phyloP scores from a whole-genome alignment of 2,797 vertebrate genomes.

The Onychomys leucogaster region DNA sequence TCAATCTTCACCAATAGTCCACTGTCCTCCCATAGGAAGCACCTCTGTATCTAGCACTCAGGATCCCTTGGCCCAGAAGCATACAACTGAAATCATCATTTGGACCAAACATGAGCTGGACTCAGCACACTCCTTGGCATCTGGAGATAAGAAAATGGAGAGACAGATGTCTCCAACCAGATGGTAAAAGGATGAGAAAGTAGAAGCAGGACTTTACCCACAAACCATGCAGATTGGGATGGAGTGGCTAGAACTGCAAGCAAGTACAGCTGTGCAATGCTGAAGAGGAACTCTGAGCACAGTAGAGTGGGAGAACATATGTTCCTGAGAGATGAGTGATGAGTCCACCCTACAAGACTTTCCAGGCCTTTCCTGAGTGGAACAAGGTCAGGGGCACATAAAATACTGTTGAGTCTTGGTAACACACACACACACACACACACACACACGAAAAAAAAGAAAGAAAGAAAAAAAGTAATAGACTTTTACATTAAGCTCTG shows the following conservation, averaged over 20 bases:
- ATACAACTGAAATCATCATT: background rate
- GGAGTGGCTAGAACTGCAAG: background rate
- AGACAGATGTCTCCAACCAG: background rate
- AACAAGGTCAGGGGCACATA: background rate
- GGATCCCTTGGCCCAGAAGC: background rate
- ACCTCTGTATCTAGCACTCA: background rate
- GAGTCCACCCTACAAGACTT: background rate
- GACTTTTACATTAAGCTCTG: background rate
- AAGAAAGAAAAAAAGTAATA: too few species aligned
- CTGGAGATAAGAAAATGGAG: background rate
- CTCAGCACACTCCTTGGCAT: background rate
- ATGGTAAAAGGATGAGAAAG: background rate
- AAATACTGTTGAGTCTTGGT: background rate
- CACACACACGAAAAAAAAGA: too few species aligned
- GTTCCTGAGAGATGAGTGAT: background rate
- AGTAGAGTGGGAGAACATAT: background rate
- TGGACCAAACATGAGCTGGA: background rate
- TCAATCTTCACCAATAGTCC: background rate
- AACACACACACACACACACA: too few species aligned
- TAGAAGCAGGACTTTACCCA: background rate
- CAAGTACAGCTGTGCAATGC: background rate
- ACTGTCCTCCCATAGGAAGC: background rate
- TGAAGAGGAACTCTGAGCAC: background rate
- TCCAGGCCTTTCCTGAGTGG: background rate
- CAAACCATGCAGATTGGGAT: fast-evolving